Percentiles rank a stretch among this genome's conserved stretches.
Evolutionary conservation across 2,888 invertebrate species (phyloP).

Genomic region (Ypsolopha scabrella): DNA sequence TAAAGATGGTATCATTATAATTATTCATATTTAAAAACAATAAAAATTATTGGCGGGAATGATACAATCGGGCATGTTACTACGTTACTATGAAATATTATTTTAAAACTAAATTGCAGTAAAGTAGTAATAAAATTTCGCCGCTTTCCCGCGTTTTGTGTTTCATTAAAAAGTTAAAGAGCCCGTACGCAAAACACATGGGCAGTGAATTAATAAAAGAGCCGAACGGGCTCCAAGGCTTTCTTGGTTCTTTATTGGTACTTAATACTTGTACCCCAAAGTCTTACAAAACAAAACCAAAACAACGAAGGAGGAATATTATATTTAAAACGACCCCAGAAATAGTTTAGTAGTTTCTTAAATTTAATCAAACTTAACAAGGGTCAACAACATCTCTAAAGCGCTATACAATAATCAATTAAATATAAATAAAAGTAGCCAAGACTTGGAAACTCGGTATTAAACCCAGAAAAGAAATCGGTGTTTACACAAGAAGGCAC

Average conservation of each 20-base stretch:
- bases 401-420: conserved; percentile 15
- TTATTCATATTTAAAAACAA: conserved; percentile 32
- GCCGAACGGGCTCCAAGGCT: too few relatives aligned
- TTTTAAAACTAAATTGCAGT: conserved; percentile 6
- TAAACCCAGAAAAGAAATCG: neutral
- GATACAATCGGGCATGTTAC: conserved; percentile 43
- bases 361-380: conserved; percentile 38
- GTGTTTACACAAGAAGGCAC: conserved; percentile 17
- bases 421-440: neutral
- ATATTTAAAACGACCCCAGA: too few relatives aligned
- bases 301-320: too few relatives aligned
- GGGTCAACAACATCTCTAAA: conserved; percentile 31
- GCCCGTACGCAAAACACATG: too few relatives aligned
- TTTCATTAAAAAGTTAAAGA: neutral
- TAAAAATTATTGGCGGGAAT: conserved; percentile 42
- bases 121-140: neutral
- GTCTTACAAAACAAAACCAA: too few relatives aligned
- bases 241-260: too few relatives aligned
- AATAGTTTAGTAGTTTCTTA: conserved; percentile 28
- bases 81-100: conserved; percentile 22
- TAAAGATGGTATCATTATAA: conserved; percentile 48
- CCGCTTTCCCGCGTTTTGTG: neutral
- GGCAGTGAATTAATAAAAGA: too few relatives aligned
- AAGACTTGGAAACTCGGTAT: neutral
- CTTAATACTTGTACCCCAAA: too few relatives aligned